A percentile compares a stretch with the other conserved stretches of the same genome.
Evolutionary conservation across 2,888 invertebrate species (phyloP).

Genomic region (Sisyra terminalis): DNA sequence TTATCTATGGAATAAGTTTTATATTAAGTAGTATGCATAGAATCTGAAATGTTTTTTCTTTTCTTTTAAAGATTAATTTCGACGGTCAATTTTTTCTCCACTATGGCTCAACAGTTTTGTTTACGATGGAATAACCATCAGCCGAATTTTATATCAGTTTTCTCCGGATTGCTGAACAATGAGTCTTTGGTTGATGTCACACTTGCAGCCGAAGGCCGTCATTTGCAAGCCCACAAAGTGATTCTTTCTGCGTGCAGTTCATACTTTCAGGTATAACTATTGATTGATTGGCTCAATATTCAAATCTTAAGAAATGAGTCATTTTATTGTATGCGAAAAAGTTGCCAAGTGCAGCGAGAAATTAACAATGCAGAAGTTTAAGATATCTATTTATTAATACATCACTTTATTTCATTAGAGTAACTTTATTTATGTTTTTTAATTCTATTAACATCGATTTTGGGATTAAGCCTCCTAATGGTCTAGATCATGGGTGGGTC

Average conservation of each 20-base stretch:
- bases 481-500: too few species aligned
- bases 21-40: neutral
- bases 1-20: neutral
- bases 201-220: conserved; percentile 77
- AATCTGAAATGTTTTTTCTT: neutral
- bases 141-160: conserved; percentile 80
- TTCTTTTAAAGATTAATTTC: neutral
- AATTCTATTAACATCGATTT: too few species aligned
- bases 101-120: conserved; percentile 28
- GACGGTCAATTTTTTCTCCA: conserved; percentile 1
- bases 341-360: neutral
- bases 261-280: conserved; percentile 63
- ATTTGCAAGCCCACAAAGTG: conserved; percentile 77
- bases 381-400: too few species aligned
- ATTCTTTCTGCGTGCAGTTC: conserved; percentile 82
- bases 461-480: too few species aligned
- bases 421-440: too few species aligned
- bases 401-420: too few species aligned
- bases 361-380: too few species aligned
- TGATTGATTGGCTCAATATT: too few species aligned
- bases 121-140: conserved; percentile 85
- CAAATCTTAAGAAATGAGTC: too few species aligned
- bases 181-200: conserved; percentile 81
- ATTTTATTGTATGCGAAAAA: neutral
- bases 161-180: conserved; percentile 65